phyloP scores from a whole-genome alignment of 1,140 invertebrate species.

The Solenopsis invicta region DNA sequence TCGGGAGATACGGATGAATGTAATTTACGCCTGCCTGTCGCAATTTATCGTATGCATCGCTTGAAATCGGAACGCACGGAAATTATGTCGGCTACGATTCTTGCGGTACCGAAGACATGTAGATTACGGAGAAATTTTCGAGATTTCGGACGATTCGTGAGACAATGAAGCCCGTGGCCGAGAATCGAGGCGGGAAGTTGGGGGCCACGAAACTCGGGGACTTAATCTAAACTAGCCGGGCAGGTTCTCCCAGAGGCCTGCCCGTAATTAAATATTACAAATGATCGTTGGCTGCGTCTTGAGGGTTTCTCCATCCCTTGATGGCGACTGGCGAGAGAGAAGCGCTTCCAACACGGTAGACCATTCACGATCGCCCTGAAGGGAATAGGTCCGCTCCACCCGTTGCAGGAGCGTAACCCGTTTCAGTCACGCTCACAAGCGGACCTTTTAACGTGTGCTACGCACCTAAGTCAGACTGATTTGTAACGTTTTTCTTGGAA shows the following conservation, averaged over 20 bases:
- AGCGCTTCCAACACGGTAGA: slow-evolving; percentile 68
- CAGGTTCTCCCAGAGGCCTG: slow-evolving; percentile 63
- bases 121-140: background rate
- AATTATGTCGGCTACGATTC: background rate
- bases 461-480: slow-evolving; percentile 18
- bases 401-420: slow-evolving; percentile 68
- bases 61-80: background rate
- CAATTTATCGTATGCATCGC: background rate
- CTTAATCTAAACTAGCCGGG: slow-evolving; percentile 47
- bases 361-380: slow-evolving; percentile 72
- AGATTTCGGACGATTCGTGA: background rate
- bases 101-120: background rate
- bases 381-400: slow-evolving; percentile 66
- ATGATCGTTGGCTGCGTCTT: slow-evolving; percentile 68
- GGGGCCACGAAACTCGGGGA: slow-evolving; percentile 16
- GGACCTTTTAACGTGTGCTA: slow-evolving; percentile 43
- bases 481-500: slow-evolving; percentile 4
- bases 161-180: background rate
- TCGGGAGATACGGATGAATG: slow-evolving; percentile 4
- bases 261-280: slow-evolving; percentile 77
- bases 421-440: slow-evolving; percentile 71
- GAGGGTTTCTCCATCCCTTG: slow-evolving; percentile 63
- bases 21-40: slow-evolving; percentile 7
- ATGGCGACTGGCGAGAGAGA: slow-evolving; percentile 39
- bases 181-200: slow-evolving; percentile 14